Evolutionary conservation across 2,113 vertebrate genomes (phyloP).

Genomic region (Notarius quadriscutis): DNA sequence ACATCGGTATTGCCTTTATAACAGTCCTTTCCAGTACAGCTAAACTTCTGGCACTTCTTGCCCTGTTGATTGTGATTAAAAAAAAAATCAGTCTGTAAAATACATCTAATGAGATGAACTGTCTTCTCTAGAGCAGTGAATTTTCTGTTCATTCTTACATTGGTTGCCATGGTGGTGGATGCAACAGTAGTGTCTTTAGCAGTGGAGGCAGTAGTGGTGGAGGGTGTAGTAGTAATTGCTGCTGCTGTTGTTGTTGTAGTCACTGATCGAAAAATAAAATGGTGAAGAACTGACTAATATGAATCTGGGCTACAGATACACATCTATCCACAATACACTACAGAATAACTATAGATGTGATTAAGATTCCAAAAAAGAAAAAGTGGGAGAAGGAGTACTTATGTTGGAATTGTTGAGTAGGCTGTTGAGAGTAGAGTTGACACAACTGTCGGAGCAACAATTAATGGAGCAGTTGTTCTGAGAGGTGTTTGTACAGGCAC

Average conservation of each 20-base stretch:
- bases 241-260: background rate
- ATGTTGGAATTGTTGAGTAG: slow-evolving; percentile 53
- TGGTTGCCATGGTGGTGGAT: slow-evolving; percentile 40
- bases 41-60: slow-evolving; percentile 71
- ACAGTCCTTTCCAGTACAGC: slow-evolving; percentile 60
- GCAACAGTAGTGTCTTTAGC: background rate
- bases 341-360: too few species aligned
- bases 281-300: background rate
- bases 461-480: slow-evolving; percentile 61
- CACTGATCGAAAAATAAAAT: background rate
- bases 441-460: slow-evolving; percentile 73
- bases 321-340: background rate
- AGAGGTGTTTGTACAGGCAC: slow-evolving; percentile 54
- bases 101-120: background rate
- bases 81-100: background rate
- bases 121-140: background rate
- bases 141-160: slow-evolving; percentile 59
- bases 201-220: slow-evolving; percentile 31
- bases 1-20: slow-evolving; percentile 56
- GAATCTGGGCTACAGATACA: background rate
- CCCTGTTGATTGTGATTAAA: slow-evolving; percentile 61
- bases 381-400: slow-evolving; percentile 49
- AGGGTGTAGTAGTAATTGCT: background rate
- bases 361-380: background rate
- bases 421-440: slow-evolving; percentile 55